Evolutionary conservation across 2,113 vertebrate genomes (phyloP).

Genomic region (Brachirus orientalis): DNA sequence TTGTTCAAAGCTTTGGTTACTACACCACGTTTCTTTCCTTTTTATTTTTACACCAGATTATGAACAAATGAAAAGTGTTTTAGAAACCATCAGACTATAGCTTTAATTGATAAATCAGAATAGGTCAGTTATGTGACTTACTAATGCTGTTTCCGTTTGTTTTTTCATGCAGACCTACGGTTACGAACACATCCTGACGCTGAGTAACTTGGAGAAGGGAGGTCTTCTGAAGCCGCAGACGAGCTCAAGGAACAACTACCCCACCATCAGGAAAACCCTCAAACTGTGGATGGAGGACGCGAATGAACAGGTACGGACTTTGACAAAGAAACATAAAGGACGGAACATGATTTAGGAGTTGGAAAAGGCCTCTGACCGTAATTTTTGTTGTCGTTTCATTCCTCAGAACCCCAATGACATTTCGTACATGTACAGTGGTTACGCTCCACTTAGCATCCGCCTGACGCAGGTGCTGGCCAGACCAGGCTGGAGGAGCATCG

Average conservation of each 20-base stretch:
- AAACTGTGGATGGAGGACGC: conserved; percentile 99
- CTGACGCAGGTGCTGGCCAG: conserved; percentile 93
- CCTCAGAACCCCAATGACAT: conserved; percentile 95
- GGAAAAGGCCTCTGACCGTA: neutral
- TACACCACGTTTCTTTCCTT: no score
- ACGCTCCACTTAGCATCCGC: conserved; percentile 93
- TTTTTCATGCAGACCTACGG: conserved; percentile 89
- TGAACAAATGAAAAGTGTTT: no score
- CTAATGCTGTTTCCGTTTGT: conserved; percentile 10
- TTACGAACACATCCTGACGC: conserved; percentile 93
- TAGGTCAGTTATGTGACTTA: neutral
- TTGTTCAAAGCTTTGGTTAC: no score
- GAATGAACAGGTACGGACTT: conserved; percentile 88
- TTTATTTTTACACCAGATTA: no score
- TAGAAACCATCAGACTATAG: no score
- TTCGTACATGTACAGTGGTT: conserved; percentile 97
- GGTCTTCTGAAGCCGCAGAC: conserved; percentile 90
- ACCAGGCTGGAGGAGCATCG: conserved; percentile 97
- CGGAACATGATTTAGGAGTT: neutral
- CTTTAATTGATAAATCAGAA: neutral
- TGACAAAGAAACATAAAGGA: neutral
- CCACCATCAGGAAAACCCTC: conserved; percentile 94
- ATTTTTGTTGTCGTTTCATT: neutral
- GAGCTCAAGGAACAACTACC: conserved; percentile 92
- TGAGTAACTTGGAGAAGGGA: conserved; percentile 93